Base-by-base conservation (phyloP, 92 coral and sea anemone genomes). In the Phymanthus crucifer region DNA sequence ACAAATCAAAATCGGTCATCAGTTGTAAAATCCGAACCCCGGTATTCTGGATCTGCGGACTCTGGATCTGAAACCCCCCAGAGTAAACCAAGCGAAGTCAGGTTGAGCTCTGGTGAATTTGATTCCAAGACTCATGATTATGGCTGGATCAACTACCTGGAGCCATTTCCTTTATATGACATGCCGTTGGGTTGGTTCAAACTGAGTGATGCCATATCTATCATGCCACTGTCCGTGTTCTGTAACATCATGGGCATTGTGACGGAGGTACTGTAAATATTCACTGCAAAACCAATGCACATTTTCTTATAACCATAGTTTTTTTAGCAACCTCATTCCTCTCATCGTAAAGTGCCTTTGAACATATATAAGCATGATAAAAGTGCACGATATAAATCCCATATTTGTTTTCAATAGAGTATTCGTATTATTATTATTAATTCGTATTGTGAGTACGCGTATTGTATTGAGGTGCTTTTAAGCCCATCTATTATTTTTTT, bases 181-280 rank as follows among this genome's bases (percentile, higher is more conserved):
- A 13, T 47, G 40, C 61, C 72, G 5, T 66, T 4, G 17, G 96
- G 93, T 3, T 91, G 96, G 96, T 81, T 91, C 35, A 83, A 85
- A 47, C 74, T 92, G 36, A 23, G 43, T 66, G 97, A 92, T 58
- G 64, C 87, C 32, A 45, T 87, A 23, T 58, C 69, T 65, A 82
- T 92, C 57, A 89, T 92, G 93, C 97, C 97, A 33, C 70, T 92
- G 67, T 77, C 87, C 5, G 56, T 92, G 66, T 83, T 78, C 69
- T 92, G 97, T 81, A 90, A 76, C 45, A 38, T 80, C 38, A 45
- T 92, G 13, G 93, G 92, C 6, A 71, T 89, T 26, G 76, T 83
- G 1, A 70, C 75, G 6, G 83, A 86, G 93, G 97, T 91, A 83
- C 27, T 47, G 43, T 34, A n/a, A 38, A 75, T 46, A 32, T 34